Percentiles rank a stretch among this genome's conserved stretches.
Conservation (phyloP, 2,797 vertebrate genomes). For the Nothura maculosa region DNA sequence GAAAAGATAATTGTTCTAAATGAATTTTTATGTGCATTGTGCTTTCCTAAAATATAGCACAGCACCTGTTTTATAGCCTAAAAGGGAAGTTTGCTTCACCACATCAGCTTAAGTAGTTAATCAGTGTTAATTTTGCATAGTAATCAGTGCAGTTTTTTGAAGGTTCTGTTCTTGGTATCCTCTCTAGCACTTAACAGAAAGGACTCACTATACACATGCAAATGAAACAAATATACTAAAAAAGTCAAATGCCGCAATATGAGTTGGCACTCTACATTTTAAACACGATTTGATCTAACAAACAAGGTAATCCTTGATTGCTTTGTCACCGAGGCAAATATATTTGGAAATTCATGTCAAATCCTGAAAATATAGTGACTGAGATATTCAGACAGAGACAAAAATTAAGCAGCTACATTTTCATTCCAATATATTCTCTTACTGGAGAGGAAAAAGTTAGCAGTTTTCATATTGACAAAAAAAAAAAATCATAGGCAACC, state of each 20-base stretch:
- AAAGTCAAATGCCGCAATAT: not conserved
- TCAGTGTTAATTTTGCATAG: not conserved
- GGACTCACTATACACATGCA: not conserved
- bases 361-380: not conserved
- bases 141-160: not conserved
- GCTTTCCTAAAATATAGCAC: not conserved
- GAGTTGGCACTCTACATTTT: not conserved
- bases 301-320: not conserved
- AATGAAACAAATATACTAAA: not conserved
- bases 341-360: not conserved
- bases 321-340: not conserved
- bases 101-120: not conserved
- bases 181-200: not conserved
- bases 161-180: not conserved
- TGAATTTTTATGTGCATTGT: not conserved
- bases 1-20: not conserved
- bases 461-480: not conserved
- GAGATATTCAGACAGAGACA: too few species aligned
- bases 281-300: fast-evolving
- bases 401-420: not conserved
- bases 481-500: not conserved
- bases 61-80: not conserved
- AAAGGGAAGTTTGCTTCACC: not conserved
- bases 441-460: not conserved
- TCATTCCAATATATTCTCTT: not conserved